These are phyloP conservation scores for Microcebus griseorufus DNA, from an alignment of 2,113 vertebrate species.

Conservation along the genomic window DNA sequence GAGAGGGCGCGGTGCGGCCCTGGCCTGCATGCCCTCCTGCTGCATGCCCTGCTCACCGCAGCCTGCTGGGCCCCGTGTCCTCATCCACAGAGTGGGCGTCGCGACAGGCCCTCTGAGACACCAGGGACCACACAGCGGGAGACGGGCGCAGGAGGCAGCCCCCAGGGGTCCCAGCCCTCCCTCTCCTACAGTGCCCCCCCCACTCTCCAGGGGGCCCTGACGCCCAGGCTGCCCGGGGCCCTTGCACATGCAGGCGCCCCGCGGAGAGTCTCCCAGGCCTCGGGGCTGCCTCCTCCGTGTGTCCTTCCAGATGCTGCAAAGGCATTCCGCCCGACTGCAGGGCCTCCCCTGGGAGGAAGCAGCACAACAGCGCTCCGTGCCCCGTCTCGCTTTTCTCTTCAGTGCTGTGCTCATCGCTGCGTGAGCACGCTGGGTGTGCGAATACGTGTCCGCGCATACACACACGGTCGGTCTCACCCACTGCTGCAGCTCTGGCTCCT, in stretches of 20 bases:
- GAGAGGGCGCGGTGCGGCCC: not conserved
- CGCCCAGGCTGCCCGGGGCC: not conserved
- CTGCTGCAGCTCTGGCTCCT: not conserved
- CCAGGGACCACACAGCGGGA: not conserved
- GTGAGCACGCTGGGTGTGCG: too few species aligned
- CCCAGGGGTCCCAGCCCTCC: accelerated
- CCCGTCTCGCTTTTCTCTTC: not conserved
- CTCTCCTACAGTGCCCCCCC: not conserved
- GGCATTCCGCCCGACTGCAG: not conserved
- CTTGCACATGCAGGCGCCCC: not conserved
- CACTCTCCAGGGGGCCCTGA: not conserved
- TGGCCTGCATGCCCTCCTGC: too few species aligned
- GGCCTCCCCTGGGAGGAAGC: not conserved
- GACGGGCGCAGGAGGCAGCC: too few species aligned
- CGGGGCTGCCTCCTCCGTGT: not conserved
- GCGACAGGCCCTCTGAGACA: not conserved
- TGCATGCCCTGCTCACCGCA: not conserved
- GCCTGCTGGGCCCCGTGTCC: not conserved
- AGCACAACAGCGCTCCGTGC: not conserved
- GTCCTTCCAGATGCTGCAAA: not conserved
- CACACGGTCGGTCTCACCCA: not conserved
- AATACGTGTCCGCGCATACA: not conserved
- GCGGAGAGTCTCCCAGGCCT: too few species aligned
- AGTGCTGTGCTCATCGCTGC: not conserved
- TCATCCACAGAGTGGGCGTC: not conserved